Evolutionary conservation across 2,888 invertebrate genomes (phyloP).

Genomic region (Limulus polyphemus): DNA sequence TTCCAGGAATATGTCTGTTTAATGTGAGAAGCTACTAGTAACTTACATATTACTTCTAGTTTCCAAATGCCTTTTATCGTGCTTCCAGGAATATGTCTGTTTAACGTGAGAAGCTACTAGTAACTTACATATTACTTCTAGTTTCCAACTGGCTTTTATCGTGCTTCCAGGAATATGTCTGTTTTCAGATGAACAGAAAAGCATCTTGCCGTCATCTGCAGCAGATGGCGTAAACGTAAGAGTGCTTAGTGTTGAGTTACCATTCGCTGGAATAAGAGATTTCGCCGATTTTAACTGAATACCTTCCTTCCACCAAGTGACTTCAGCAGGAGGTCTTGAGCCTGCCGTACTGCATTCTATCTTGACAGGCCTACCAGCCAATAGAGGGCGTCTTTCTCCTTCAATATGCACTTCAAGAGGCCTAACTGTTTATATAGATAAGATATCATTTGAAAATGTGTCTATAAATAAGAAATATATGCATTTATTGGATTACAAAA

Average conservation of each 20-base stretch:
- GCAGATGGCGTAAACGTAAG: constrained; percentile 25
- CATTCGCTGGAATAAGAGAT: constrained; percentile 17
- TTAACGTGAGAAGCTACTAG: too few relatives aligned
- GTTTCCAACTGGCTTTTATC: constrained; percentile 26
- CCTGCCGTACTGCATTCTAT: constrained; percentile 25
- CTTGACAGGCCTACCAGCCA: constrained; percentile 22
- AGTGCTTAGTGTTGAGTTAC: constrained; percentile 26
- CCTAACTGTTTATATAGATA: constrained; percentile 20
- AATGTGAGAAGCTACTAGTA: too few relatives aligned
- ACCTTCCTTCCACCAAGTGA: constrained; percentile 48
- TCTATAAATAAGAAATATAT: too few relatives aligned
- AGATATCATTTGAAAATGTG: too few relatives aligned
- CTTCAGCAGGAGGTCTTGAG: constrained; percentile 64
- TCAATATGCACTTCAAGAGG: constrained; percentile 26
- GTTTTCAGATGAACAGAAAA: constrained; percentile 28
- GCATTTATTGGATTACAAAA: too few relatives aligned
- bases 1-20: constrained; percentile 24
- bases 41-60: constrained; percentile 29
- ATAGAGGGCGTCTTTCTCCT: constrained; percentile 24
- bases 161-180: constrained; percentile 23
- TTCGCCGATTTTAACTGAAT: constrained; percentile 13
- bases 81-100: constrained; percentile 18
- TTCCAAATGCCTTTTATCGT: constrained; percentile 26
- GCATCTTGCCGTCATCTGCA: constrained; percentile 27
- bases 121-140: constrained; percentile 29